Base-by-base conservation (phyloP, 2,888 invertebrate species). In the Drosophila mimica region DNA sequence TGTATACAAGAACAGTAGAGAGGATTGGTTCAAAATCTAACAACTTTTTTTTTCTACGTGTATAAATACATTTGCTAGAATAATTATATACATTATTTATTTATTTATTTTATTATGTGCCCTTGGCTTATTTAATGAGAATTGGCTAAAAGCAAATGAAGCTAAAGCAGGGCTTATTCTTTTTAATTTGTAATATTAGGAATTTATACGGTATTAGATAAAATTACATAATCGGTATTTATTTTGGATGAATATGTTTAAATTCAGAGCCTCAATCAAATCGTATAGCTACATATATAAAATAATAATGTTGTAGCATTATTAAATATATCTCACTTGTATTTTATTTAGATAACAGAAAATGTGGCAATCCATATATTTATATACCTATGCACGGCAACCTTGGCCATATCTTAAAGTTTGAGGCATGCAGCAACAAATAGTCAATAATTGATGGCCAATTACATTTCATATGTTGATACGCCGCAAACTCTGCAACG, bases 401-500 rank as follows among this genome's bases (percentile, higher is more conserved):
- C n/a, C 8, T 46, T 33, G 56, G 20, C 28, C 6, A 4, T 7
- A 46, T 4, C 15, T 3, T n/a, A 20, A 11, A 30, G n/a, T 38
- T 56, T 38, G 38, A 28, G 28, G 56, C 28, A 38, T 38, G 62
- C 56, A 59, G 63, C 72, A 70, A 59, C 34, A 31, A 46, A 63
- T 34, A 25, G 59, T 30, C 54, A 33, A 69, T 49, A 67, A 40
- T 34, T 64, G 70, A 74, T 70, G 62, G 53, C 28, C 73, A 73
- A 69, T 68, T 61, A 43, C 40, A 66, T 61, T 79, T 76, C 60
- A 74, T 74, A 56, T 58, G 76, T 38, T 60, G 60, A 65, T 62
- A 49, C 53, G 56, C 56, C 65, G 52, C 64, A 80, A 74, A 60
- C 64, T 63, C 43, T 67, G 71, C 59, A 57, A 65, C 59, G 71